These are phyloP conservation scores for Mustela nigripes DNA, from an alignment of 2,113 vertebrate genomes.

Conservation along the genomic window DNA sequence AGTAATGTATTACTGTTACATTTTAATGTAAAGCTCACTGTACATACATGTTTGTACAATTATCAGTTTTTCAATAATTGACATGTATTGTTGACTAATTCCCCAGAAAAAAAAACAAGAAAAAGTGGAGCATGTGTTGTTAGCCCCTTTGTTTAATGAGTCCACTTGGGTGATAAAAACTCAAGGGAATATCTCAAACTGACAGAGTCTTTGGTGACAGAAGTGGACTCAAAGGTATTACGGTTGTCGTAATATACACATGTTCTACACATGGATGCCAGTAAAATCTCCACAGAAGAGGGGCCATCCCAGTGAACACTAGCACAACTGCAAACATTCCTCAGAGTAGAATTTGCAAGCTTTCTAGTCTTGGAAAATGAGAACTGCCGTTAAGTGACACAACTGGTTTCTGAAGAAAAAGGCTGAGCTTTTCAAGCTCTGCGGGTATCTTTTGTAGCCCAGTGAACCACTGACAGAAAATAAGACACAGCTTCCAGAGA, in stretches of 20 bases:
- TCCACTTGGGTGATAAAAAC: neutral
- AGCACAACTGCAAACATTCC: neutral
- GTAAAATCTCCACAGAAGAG: neutral
- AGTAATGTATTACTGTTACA: neutral
- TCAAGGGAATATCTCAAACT: slow-evolving; percentile 17
- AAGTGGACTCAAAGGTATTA: neutral
- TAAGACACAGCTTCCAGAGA: slow-evolving; percentile 50
- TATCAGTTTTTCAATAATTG: neutral
- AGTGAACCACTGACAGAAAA: neutral
- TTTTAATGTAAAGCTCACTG: neutral
- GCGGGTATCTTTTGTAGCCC: neutral
- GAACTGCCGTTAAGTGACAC: neutral
- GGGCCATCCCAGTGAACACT: neutral
- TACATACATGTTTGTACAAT: neutral
- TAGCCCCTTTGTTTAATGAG: neutral
- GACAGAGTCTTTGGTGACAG: neutral
- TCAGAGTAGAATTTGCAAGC: neutral
- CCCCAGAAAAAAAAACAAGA: neutral
- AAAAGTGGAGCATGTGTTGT: neutral
- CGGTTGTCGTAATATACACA: too few relatives aligned
- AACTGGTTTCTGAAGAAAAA: slow-evolving; percentile 14
- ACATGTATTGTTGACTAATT: neutral
- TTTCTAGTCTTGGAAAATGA: neutral
- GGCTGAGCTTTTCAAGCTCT: slow-evolving; percentile 39
- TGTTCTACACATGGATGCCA: neutral